Conservation (phyloP, 2,888 invertebrate species). For the Eugnorisma glareosa region DNA sequence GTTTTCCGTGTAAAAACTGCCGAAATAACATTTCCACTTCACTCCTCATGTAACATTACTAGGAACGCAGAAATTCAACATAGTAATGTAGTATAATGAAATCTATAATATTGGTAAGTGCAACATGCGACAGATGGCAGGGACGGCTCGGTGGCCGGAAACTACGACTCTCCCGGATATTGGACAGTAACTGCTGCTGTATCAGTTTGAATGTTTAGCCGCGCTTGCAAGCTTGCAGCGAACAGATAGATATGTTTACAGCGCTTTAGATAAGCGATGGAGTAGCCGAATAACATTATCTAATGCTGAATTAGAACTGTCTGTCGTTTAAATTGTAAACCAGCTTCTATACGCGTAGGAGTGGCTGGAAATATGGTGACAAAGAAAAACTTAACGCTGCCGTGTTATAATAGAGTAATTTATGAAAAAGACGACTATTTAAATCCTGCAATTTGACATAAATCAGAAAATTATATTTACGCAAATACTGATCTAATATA, state of each 20-base stretch:
- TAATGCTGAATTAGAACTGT: slow-evolving; percentile 21
- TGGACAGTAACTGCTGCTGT: slow-evolving; percentile 80
- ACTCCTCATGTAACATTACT: slow-evolving; percentile 10
- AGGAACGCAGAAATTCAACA: slow-evolving; percentile 23
- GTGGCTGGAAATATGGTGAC: background rate
- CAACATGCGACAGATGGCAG: slow-evolving; percentile 71
- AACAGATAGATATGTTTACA: slow-evolving; percentile 59
- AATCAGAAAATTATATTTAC: background rate
- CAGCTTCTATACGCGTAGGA: slow-evolving; percentile 6
- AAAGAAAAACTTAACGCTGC: background rate
- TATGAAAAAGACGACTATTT: background rate
- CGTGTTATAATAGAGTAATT: background rate
- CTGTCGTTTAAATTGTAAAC: slow-evolving; percentile 22
- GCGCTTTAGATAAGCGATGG: slow-evolving; percentile 49
- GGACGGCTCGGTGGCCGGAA: slow-evolving; percentile 76
- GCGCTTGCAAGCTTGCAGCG: slow-evolving; percentile 53
- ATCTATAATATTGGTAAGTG: slow-evolving; percentile 62
- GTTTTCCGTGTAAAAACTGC: background rate
- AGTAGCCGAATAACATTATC: slow-evolving; percentile 39
- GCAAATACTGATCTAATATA: background rate
- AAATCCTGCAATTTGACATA: background rate
- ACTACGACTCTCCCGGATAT: slow-evolving; percentile 81
- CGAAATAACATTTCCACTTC: background rate
- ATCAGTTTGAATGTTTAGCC: slow-evolving; percentile 70
- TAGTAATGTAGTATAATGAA: slow-evolving; percentile 51